Base-by-base conservation (phyloP, 2,113 vertebrate genomes). In the Brienomyrus longianalis region DNA sequence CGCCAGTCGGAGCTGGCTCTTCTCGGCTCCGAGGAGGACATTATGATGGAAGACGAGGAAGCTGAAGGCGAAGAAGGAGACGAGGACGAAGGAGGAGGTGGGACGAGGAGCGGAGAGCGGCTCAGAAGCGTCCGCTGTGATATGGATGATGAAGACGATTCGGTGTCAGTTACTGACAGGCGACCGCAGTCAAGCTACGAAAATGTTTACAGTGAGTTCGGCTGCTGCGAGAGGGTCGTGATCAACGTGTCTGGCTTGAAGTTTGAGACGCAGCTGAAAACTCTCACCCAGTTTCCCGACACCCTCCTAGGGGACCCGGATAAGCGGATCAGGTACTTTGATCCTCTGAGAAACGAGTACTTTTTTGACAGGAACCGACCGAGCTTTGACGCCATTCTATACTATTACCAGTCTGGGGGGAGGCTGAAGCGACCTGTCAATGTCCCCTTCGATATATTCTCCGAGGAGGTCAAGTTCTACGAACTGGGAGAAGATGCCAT, bases 381-480 rank as follows among this genome's bases (percentile, higher is more conserved):
- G 47, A 99, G 98, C 93, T 99, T 99, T 77, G 98, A 99, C 90
- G 98, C 98, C 90, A 99, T 99, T 93, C 96, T 99, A 0, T 99
- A 99, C 94, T 99, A 97, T 90, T 99, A 99, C 92, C 98, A 99
- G 93, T 99, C 98, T 0, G 98, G 98, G 0, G 98, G 98, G 0
- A 95, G 98, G 1, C 96, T 99, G 92, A 99, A 99, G 96, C 96
- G 98, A 92, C 98, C 98, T 0, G 97, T 94, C 90, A 99, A 99
- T 13, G 98, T 99, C 9, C 98, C 98, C 9, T 99, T 98, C 85
- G 98, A 99, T 92, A 98, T 99, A 93, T 99, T 99, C 96, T 97
- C 96, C 0, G 98, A 99, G 95, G 98, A 99, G 94, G 97, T 99
- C 84, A 99, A 98, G 95, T 99, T 99, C 93, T 99, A 99, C 70